Conservation (phyloP, 2,797 vertebrate genomes). For the Acropternis orthonyx region DNA sequence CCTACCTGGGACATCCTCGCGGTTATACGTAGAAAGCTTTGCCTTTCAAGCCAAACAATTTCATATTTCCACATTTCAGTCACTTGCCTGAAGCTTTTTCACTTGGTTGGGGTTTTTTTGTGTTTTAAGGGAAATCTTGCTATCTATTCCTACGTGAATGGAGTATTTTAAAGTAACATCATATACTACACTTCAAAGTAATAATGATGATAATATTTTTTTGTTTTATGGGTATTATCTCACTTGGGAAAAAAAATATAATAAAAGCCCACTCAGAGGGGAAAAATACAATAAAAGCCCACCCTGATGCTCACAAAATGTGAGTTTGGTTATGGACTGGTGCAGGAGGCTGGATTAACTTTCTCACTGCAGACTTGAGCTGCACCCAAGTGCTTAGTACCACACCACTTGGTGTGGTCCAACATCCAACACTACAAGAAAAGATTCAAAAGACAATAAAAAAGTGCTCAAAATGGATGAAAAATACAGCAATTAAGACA, state of each 20-base stretch:
- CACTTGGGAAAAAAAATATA: not conserved
- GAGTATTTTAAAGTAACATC: not conserved
- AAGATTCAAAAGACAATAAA: not conserved
- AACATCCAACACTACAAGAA: not conserved
- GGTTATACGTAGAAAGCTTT: not conserved
- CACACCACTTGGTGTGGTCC: not conserved
- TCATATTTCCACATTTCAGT: not conserved
- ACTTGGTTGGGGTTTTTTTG: not conserved
- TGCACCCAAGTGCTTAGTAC: not conserved
- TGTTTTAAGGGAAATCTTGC: not conserved
- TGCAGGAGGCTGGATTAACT: not conserved
- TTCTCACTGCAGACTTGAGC: not conserved
- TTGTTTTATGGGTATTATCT: not conserved
- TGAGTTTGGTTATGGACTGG: not conserved
- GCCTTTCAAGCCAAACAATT: not conserved
- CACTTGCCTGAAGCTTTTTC: not conserved
- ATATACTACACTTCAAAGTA: not conserved
- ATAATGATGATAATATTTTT: not conserved
- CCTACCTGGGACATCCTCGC: not conserved
- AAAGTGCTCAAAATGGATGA: not conserved
- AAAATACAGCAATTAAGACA: not conserved
- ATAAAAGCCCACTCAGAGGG: not conserved
- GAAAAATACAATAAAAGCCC: not conserved
- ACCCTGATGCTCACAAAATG: not conserved
- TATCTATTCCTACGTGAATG: not conserved